phyloP scores from a whole-genome alignment of 2,888 invertebrate genomes.

The Drosophila rubida region DNA sequence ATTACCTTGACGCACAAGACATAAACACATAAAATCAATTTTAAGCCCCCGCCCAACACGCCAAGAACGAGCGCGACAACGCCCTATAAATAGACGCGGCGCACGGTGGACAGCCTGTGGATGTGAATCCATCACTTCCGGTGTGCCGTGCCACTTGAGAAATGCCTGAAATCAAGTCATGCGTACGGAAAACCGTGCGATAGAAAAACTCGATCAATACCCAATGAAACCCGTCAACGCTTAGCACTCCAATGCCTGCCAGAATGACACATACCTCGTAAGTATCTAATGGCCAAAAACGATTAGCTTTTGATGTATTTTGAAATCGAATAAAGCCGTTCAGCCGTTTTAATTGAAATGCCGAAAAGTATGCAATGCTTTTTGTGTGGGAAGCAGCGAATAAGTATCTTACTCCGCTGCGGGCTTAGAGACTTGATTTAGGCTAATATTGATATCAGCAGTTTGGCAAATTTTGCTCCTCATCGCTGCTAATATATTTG shows the following conservation, averaged over 20 bases:
- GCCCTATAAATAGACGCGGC: constrained; percentile 37
- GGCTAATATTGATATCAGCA: neutral
- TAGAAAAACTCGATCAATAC: constrained; percentile 41
- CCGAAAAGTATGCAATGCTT: neutral
- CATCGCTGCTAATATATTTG: constrained; percentile 1
- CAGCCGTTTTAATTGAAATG: neutral
- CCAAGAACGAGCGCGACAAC: constrained; percentile 15
- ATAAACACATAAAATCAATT: constrained; percentile 65
- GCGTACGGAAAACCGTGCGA: constrained; percentile 25
- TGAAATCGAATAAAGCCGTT: no score
- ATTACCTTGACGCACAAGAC: constrained; percentile 11
- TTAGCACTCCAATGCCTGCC: neutral
- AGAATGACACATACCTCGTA: neutral
- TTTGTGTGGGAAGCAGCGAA: neutral
- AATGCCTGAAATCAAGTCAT: constrained; percentile 35
- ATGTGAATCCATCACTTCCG: constrained; percentile 49
- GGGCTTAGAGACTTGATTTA: neutral
- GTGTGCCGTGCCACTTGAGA: constrained; percentile 28
- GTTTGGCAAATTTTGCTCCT: neutral
- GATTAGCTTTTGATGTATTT: neutral
- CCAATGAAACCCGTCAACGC: constrained; percentile 13
- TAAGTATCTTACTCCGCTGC: no score
- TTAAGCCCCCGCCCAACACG: constrained; percentile 35
- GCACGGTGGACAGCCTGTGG: constrained; percentile 8
- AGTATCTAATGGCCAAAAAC: no score